phyloP scores from a whole-genome alignment of 1,140 invertebrate species.

The Solenopsis fugax region DNA sequence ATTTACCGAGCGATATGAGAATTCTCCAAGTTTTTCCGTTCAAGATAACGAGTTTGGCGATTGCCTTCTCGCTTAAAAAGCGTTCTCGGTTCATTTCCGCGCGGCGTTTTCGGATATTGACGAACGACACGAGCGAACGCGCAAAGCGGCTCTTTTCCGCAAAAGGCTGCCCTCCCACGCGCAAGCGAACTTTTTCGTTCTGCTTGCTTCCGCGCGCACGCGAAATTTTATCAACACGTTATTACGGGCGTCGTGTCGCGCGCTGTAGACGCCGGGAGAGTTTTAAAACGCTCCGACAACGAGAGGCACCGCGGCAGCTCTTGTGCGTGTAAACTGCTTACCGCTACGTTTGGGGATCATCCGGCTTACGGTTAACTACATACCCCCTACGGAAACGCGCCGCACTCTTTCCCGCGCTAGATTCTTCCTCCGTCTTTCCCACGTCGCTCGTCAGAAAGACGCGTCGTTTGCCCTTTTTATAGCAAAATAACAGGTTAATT shows the following conservation, averaged over 20 bases:
- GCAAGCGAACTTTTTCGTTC: slow-evolving; percentile 16
- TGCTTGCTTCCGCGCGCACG: background rate
- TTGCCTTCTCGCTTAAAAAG: background rate
- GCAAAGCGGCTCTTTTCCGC: background rate
- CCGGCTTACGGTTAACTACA: slow-evolving; percentile 67
- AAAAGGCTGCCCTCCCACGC: too few species aligned
- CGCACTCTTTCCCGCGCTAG: slow-evolving; percentile 31
- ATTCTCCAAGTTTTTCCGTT: background rate
- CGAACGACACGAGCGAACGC: background rate
- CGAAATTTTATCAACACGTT: slow-evolving; percentile 57
- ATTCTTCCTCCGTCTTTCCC: background rate
- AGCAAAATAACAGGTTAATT: slow-evolving; percentile 1
- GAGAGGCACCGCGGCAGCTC: slow-evolving; percentile 15
- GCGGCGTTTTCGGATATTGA: slow-evolving; percentile 14
- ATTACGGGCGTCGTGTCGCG: slow-evolving; percentile 37
- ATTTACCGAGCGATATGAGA: background rate
- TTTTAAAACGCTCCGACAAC: slow-evolving; percentile 47
- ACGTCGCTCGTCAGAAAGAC: background rate
- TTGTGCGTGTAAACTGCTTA: slow-evolving; percentile 67
- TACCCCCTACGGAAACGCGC: slow-evolving; percentile 38
- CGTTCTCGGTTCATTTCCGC: slow-evolving; percentile 1
- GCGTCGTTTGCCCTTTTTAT: background rate
- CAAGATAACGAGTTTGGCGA: background rate
- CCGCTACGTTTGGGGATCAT: slow-evolving; percentile 61
- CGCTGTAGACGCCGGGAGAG: slow-evolving; percentile 24